Conservation (phyloP, 2,797 vertebrate species). For the Thaleichthys pacificus region DNA sequence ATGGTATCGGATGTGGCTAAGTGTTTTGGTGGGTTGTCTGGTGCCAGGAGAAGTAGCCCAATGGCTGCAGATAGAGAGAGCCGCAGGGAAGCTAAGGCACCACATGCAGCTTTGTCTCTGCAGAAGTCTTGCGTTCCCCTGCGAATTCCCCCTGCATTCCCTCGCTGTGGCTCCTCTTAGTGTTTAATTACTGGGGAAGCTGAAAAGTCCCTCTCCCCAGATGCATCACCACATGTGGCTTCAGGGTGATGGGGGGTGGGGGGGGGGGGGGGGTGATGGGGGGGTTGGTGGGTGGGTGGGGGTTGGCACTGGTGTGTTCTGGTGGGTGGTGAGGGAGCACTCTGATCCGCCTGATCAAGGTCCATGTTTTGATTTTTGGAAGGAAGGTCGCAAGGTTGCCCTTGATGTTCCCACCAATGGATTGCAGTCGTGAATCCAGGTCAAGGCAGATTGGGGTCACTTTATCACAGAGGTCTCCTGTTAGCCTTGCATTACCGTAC, state of each 20-base stretch:
- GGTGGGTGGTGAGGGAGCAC: conserved; percentile 2
- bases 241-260: conserved; percentile 2
- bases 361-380: conserved; percentile 8
- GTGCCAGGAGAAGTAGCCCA: conserved; percentile 7
- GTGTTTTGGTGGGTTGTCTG: background rate
- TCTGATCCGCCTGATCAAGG: conserved; percentile 18
- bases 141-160: conserved; percentile 27
- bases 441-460: conserved; percentile 4
- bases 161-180: conserved; percentile 52
- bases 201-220: conserved; percentile 54
- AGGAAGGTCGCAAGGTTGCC: conserved; percentile 4
- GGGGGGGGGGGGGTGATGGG: background rate
- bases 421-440: conserved; percentile 1
- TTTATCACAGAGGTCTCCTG: background rate
- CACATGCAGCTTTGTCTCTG: conserved; percentile 3
- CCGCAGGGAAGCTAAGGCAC: conserved; percentile 6
- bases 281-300: background rate
- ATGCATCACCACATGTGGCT: conserved; percentile 9
- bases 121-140: background rate
- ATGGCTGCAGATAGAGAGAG: background rate
- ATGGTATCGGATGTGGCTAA: background rate
- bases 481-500: background rate
- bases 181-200: conserved; percentile 76
- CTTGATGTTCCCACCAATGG: background rate
- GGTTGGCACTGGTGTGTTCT: background rate